A percentile compares a stretch with the other conserved stretches of the same genome.
Evolutionary conservation across 2,797 vertebrate species (phyloP).

Genomic region (Rhinoraja longicauda): DNA sequence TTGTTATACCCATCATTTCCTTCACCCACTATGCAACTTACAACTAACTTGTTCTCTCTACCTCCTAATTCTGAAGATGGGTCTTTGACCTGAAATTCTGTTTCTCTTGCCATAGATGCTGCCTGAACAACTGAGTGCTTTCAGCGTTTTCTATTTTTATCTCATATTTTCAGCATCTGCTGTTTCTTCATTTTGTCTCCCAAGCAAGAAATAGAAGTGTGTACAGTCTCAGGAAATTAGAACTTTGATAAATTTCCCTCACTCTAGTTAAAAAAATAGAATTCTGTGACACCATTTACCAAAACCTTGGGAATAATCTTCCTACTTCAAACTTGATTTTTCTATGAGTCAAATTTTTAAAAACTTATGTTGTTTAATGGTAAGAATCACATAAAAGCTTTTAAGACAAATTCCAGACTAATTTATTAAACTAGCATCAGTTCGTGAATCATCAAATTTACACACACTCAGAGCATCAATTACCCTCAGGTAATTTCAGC

Average conservation of each 20-base stretch:
- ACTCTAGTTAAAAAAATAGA: background rate
- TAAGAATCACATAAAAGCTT: slow-evolving; percentile 1
- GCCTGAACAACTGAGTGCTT: no score
- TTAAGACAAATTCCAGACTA: slow-evolving; percentile 15
- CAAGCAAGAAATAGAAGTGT: background rate
- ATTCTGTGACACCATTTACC: background rate
- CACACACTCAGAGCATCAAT: slow-evolving; percentile 9
- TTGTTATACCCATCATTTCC: no score
- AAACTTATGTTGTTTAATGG: background rate
- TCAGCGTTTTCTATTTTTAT: no score
- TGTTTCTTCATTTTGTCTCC: no score
- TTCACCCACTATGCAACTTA: no score
- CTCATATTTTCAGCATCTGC: no score
- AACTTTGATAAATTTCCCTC: background rate
- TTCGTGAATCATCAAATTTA: slow-evolving; percentile 37
- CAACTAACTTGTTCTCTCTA: no score
- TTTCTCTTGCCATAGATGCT: no score
- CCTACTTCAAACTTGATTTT: background rate
- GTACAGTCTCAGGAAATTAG: background rate
- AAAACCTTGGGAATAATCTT: background rate
- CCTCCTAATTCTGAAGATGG: no score
- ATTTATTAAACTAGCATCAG: slow-evolving; percentile 36
- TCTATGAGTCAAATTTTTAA: background rate
- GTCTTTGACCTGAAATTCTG: no score
- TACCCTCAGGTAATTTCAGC: background rate